A percentile compares a stretch with the other conserved stretches of the same genome.
Evolutionary conservation across 2,888 invertebrate genomes (phyloP).

Genomic region (Cataglyphis altisquamis): DNA sequence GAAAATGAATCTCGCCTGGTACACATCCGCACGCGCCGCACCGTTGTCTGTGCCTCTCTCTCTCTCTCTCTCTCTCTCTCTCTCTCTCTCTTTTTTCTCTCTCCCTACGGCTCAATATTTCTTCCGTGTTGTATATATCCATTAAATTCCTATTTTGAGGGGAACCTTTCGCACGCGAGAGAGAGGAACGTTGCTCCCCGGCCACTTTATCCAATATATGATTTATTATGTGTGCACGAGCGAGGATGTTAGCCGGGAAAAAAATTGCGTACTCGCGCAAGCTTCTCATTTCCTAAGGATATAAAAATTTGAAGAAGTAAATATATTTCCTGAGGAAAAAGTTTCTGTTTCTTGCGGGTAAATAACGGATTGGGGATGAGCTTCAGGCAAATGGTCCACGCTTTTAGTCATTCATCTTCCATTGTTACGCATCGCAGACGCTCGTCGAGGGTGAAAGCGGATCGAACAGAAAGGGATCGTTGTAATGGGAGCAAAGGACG

Average conservation of each 20-base stretch:
- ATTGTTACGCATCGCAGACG: background rate
- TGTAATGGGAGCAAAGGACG: background rate
- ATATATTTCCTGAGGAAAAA: background rate
- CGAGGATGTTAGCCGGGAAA: background rate
- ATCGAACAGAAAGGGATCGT: background rate
- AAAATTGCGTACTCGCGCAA: background rate
- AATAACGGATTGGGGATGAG: background rate
- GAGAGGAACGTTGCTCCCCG: background rate
- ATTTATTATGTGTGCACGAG: background rate
- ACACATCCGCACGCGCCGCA: constrained; percentile 42
- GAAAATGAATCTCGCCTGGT: constrained; percentile 46
- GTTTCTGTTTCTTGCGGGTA: background rate
- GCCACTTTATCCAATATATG: background rate
- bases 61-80: background rate
- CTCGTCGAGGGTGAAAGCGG: background rate
- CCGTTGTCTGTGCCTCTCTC: background rate
- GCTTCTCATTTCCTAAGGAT: background rate
- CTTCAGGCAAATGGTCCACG: background rate
- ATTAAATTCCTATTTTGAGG: constrained; percentile 36
- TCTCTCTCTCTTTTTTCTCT: background rate
- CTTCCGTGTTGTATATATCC: constrained; percentile 13
- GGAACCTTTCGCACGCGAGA: background rate
- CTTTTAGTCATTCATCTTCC: background rate
- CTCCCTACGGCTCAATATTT: constrained; percentile 21
- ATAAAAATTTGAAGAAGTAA: background rate